A percentile compares a stretch with the other conserved stretches of the same genome.
Evolutionary conservation across 2,888 invertebrate genomes (phyloP).

Genomic region (Phortica okadai): DNA sequence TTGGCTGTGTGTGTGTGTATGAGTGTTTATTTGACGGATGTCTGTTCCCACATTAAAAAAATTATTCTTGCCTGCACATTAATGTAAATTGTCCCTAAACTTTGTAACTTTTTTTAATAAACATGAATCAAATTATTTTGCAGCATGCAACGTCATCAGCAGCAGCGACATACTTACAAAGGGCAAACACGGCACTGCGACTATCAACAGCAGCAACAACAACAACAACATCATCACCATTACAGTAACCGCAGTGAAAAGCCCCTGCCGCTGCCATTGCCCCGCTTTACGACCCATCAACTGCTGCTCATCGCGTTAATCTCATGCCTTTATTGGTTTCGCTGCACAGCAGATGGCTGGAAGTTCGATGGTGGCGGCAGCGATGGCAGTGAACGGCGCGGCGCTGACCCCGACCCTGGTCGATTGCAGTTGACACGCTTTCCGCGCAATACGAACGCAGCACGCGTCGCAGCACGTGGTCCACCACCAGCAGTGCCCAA

Average conservation of each 20-base stretch:
- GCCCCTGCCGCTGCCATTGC: background rate
- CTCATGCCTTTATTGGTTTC: constrained; percentile 73
- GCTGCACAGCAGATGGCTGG: constrained; percentile 74
- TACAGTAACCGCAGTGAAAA: background rate
- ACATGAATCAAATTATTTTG: constrained; percentile 30
- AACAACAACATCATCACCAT: background rate
- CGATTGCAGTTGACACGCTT: constrained; percentile 31
- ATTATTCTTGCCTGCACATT: constrained; percentile 24
- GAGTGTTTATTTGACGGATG: background rate
- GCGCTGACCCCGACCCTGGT: background rate
- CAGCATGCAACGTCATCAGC: constrained; percentile 51
- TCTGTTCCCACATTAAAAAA: background rate
- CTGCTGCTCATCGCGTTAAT: constrained; percentile 73
- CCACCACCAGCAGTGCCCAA: constrained; percentile 45
- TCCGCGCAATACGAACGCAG: constrained; percentile 61
- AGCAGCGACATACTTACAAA: constrained; percentile 40
- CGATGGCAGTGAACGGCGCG: constrained; percentile 66
- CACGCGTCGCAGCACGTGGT: constrained; percentile 51
- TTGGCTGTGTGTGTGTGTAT: background rate
- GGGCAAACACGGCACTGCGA: background rate
- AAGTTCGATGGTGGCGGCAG: constrained; percentile 74
- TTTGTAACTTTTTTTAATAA: background rate
- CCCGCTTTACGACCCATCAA: constrained; percentile 57
- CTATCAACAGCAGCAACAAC: background rate
- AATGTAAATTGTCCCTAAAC: background rate